Evolutionary conservation across 2,888 invertebrate species (phyloP), one percentile per base, ranked within the genome.

Genomic region (Drosophila ezoana): DNA sequence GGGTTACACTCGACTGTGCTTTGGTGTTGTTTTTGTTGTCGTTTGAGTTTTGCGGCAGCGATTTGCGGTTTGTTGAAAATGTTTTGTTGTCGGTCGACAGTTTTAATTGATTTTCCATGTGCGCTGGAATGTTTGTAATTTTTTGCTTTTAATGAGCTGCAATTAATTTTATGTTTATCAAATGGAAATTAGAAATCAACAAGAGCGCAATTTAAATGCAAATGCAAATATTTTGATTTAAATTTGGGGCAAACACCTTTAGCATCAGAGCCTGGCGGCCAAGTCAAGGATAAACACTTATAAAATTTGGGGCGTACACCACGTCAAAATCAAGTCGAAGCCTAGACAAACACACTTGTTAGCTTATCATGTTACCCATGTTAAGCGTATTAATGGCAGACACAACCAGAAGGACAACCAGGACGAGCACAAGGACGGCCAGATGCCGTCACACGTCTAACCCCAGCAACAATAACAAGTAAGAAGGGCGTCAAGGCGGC

Each of bases 341-440:
- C 86, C 83, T 83, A 87, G 82, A 75, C 82, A 86, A 87, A 89
- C 87, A 85, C 74, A 81, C 89, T 89, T 89, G 75, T 87, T 79
- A 71, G 79, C 87, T 79, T 85, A 85, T 87, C 89, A 75, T 79
- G 85, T 87, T 89, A 73, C 81, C 75, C 76, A 81, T 79, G 85
- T 87, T 87, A 84, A 81, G 81, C 79, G 79, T 76, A 81, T 89
- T 87, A 84, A 87, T 81, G 70, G 64, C 70, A 59, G 66, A 38
- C 60, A 72, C 63, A 69, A 56, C 56, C 44, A 23, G 54, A 35
- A 14, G 45, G 28, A 35, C 47, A 23, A 23, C 63, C 63, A 65
- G 35, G 33, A 66, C 38, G 52, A 37, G 62, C 33, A 54, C 40
- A 53, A 41, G 49, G 66, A 60, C 63, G 43, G 54, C 2, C 28